Conservation (phyloP, 2,797 vertebrate species). For the Myotis vivesi region DNA sequence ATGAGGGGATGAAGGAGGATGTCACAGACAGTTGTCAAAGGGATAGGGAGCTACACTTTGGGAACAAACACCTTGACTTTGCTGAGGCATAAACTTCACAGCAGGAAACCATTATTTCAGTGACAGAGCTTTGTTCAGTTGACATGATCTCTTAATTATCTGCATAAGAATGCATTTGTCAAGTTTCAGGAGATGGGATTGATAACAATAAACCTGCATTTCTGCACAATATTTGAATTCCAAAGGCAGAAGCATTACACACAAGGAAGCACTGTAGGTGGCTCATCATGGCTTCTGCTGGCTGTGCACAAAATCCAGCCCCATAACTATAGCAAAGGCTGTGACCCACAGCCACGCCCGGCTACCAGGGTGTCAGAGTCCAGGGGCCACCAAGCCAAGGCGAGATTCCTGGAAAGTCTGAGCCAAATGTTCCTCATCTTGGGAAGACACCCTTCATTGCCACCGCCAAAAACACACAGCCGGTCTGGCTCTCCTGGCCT, state of each 20-base stretch:
- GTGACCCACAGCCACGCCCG: neutral
- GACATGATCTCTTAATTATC: slow-evolving; percentile 79
- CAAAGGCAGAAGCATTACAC: slow-evolving; percentile 37
- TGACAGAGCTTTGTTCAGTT: slow-evolving; percentile 73
- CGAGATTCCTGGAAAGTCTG: neutral
- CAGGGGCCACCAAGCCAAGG: neutral
- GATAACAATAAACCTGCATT: slow-evolving; percentile 66
- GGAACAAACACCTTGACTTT: slow-evolving; percentile 74
- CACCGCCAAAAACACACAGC: neutral
- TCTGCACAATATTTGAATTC: slow-evolving; percentile 68
- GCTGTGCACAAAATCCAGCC: neutral
- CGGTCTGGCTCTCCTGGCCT: neutral
- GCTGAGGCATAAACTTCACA: slow-evolving; percentile 73
- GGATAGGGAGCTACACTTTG: slow-evolving; percentile 46
- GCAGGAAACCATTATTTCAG: slow-evolving; percentile 72
- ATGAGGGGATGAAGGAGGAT: neutral
- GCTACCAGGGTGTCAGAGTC: neutral
- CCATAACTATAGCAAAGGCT: neutral
- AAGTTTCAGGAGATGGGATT: slow-evolving; percentile 69
- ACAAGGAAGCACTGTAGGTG: neutral
- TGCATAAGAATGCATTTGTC: slow-evolving; percentile 75
- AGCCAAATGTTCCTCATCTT: neutral
- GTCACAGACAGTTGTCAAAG: slow-evolving; percentile 45
- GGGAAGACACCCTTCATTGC: neutral
- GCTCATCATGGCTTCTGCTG: neutral